Base-by-base conservation (phyloP, 2,797 vertebrate genomes). In the Cryptoprocta ferox region DNA sequence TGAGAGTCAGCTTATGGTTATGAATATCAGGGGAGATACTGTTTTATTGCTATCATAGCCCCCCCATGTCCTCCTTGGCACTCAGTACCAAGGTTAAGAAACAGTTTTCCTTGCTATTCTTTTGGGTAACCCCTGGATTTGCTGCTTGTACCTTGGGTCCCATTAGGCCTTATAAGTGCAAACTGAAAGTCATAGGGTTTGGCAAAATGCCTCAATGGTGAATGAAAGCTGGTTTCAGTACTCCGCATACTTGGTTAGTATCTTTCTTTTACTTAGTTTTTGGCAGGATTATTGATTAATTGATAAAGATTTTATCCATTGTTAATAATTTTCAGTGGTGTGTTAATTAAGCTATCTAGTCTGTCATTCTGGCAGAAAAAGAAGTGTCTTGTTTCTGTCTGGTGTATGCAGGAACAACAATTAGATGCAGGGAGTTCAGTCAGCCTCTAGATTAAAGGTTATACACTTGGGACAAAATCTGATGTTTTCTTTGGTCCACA, bases 401-500 rank as follows among this genome's bases (percentile, higher is more conserved):
- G 68, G 50, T 30, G 30, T 24, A 37, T 91, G 18, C 10, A 56
- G 32, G 68, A 70, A 81, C 30, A 70, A 78, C 30, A 92, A 0
- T 68, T 92, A 76, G 68, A 71, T 97, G 12, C 73, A 90, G 65
- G 42, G 81, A 84, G 70, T 95, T 95, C 30, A 95, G 28, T 96
- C 50, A 95, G 39, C 56, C 3, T 93, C 63, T 79, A 48, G 93
- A 76, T 70, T 73, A 96, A 94, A 89, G 50, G 66, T 78, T 94
- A 84, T 76, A 89, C 91, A 93, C 70, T 95, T 87, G 39, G 37
- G 79, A 75, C 45, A 96, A 84, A 95, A 87, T 86, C 59, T 63
- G 56, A 0, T 93, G 32, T 94, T 96, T 94, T 88, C 13, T 90
- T 95, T 96, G 94, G 61, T 39, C 11, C 10, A 93, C n/a, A 18